A percentile compares a stretch with the other conserved stretches of the same genome.
These are phyloP conservation scores for Cydia splendana DNA, from an alignment of 1,140 invertebrate species.

Conservation along the genomic window DNA sequence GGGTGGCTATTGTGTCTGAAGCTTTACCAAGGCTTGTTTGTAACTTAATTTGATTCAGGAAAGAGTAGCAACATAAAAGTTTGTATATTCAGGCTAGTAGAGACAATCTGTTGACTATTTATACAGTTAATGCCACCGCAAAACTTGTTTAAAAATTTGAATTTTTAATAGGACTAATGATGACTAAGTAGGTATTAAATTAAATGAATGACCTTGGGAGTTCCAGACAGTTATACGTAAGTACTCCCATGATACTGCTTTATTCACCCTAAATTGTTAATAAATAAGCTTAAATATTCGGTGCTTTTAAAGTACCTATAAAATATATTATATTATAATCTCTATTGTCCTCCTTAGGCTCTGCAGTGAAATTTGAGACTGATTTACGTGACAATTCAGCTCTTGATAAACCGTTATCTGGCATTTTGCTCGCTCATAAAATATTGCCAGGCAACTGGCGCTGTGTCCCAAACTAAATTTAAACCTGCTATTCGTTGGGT, in stretches of 20 bases:
- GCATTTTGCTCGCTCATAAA: constrained; percentile 20
- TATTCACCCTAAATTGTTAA: background rate
- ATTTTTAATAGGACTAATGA: no score
- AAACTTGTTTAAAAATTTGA: background rate
- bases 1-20: constrained; percentile 30
- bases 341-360: background rate
- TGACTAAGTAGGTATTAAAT: no score
- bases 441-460: constrained; percentile 30
- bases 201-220: no score
- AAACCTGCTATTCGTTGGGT: background rate
- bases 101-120: background rate
- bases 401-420: constrained; percentile 36
- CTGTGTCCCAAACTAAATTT: constrained; percentile 9
- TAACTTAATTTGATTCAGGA: constrained; percentile 31
- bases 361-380: constrained; percentile 35
- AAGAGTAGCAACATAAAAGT: constrained; percentile 17
- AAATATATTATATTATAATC: background rate
- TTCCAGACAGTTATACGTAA: no score
- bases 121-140: background rate
- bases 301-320: background rate
- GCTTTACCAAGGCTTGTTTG: constrained; percentile 31
- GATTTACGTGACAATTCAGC: constrained; percentile 36
- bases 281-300: background rate
- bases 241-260: no score
- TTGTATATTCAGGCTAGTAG: constrained; percentile 21